Evolutionary conservation across 30 jellyfish, hydroid and myxozoan genomes (phyloP), one percentile per base, ranked within the genome.

Genomic region (Aurelia coerulea): DNA sequence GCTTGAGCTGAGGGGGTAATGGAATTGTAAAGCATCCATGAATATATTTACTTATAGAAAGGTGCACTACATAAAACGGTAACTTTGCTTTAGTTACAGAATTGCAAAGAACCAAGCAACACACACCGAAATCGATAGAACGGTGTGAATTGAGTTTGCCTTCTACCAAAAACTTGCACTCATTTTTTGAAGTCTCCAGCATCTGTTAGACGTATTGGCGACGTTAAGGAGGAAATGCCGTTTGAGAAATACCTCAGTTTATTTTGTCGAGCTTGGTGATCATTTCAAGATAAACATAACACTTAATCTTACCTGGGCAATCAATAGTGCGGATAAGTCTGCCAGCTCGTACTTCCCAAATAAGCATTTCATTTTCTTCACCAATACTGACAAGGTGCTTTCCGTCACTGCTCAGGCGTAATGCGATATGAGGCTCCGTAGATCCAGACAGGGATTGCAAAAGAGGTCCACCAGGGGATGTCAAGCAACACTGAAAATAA

Each of bases 381-480:
- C 89, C 90, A 33, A 79, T 76, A 64, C 96, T 78, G 41, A 80
- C 88, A 33, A 88, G 83, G 37, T 68, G 68, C 82, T 34, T 23
- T 9, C 90, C 91, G 71, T 88, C 88, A 12, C 63, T 52, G 62
- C 90, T 78, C 65, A 79, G 78, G 67, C 85, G 90, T 54, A 88
- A 62, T 33, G 79, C 56, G 12, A 50, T 35, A 12, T 78, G 91
- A 9, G 68, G 58, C 64, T 88, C 88, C 3, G 83, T 46, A 5
- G 87, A 67, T 53, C 96, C 96, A 54, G 96, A 88, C 16, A 88
- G 91, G 33, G 96, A 78, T 76, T 88, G 91, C 78, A 88, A 51
- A 19, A 88, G 79, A 10, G 96, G 91, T 13, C 96, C 96, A 16
- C 96, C 96, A 12, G 96, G 96, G 0, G 96, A 78, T 23, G 91